Conservation (phyloP, 2,888 invertebrate genomes). For the Agrilus mali region DNA sequence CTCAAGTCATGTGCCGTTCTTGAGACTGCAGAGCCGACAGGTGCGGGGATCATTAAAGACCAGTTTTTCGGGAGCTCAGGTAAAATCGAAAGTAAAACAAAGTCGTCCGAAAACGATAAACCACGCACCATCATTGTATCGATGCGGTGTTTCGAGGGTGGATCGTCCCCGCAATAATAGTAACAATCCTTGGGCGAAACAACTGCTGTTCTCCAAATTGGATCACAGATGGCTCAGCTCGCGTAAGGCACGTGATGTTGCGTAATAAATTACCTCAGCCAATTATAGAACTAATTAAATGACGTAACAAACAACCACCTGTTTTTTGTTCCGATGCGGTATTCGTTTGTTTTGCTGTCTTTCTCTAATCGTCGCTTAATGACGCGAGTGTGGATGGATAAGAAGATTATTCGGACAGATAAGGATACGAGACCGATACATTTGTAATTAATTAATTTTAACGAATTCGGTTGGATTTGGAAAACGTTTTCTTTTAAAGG, state of each 20-base stretch:
- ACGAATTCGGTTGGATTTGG: too few species aligned
- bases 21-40: conserved; percentile 14
- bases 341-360: too few species aligned
- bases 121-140: conserved; percentile 15
- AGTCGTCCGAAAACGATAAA: conserved; percentile 20
- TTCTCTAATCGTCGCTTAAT: too few species aligned
- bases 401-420: too few species aligned
- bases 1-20: conserved; percentile 4
- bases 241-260: conserved; percentile 28
- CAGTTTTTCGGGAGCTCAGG: conserved; percentile 16
- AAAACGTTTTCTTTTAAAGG: too few species aligned
- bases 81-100: conserved; percentile 22
- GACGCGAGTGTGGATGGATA: too few species aligned
- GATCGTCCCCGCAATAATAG: too few species aligned
- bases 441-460: too few species aligned
- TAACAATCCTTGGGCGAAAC: conserved; percentile 8
- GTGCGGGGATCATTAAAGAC: conserved; percentile 20
- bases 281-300: conserved; percentile 27
- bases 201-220: conserved; percentile 25
- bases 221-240: conserved; percentile 27
- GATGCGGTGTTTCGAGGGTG: background rate
- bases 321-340: too few species aligned
- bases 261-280: conserved; percentile 24
- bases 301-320: conserved; percentile 8
- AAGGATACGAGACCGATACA: too few species aligned